Evolutionary conservation across 2,797 vertebrate species (phyloP), one percentile per base, ranked within the genome.

Genomic region (Rhyacichthys aspro): DNA sequence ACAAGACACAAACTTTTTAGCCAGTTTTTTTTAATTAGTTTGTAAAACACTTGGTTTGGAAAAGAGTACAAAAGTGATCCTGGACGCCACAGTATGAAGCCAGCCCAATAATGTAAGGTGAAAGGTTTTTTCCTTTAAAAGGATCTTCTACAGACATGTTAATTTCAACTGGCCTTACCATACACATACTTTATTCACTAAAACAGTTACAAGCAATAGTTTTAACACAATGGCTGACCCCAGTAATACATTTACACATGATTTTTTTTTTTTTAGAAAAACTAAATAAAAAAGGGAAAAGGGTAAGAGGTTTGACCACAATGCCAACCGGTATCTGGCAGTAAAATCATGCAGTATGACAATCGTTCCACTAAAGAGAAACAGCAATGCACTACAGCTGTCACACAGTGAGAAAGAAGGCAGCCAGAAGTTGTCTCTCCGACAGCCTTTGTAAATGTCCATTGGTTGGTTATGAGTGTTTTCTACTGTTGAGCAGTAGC

Each of bases 21-120:
- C 77, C 90, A 92, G 85, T 41, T 50, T 50, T 14, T 43, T 90
- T 99, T 91, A 93, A 93, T 91, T 93, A 93, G 91, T 95, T 96
- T 96, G 50, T 94, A 95, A 97, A 97, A 97, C 90, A 83, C 87
- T 81, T 87, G 86, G 78, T 85, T 88, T 89, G 83, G 82, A 95
- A 94, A 94, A 95, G 95, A 95, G 94, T 97, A 98, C 94, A 98
- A 98, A 98, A 98, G 91, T 94, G 84, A 92, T 90, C 89, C 57
- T 88, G 91, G 92, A 93, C 80, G 83, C 91, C 91, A 89, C 92
- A 92, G 92, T 94, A 93, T 93, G 94, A 94, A 93, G 94, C 94
- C 94, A 95, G 92, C 74, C 82, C 82, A 78, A 70, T 81, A 82
- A 88, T 92, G 90, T 93, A 91, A 90, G 93, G 93, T 88, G 90